Evolutionary conservation across 2,113 vertebrate genomes (phyloP).

Genomic region (Dicentrarchus labrax): DNA sequence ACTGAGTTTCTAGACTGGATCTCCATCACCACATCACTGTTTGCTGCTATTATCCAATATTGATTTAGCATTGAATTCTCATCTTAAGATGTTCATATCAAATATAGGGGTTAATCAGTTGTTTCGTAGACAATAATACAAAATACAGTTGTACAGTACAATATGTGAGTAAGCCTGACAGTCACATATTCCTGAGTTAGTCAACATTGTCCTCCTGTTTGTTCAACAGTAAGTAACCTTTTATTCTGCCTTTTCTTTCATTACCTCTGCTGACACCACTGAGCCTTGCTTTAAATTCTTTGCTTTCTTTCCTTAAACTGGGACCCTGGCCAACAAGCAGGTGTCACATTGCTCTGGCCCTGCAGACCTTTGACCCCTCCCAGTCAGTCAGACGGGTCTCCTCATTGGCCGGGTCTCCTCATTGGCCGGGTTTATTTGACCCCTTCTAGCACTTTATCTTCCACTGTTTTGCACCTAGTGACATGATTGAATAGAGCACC

Average conservation of each 20-base stretch:
- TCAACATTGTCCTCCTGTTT: conserved; percentile 10
- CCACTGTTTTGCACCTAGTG: conserved; percentile 16
- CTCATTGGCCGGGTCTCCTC: conserved; percentile 32
- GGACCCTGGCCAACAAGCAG: conserved; percentile 38
- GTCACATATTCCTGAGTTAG: neutral
- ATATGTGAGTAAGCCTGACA: neutral
- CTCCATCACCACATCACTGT: neutral
- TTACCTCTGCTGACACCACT: conserved; percentile 10
- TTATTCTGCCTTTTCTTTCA: neutral
- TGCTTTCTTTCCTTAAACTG: conserved; percentile 40
- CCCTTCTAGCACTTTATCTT: conserved; percentile 55
- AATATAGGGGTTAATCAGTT: no score
- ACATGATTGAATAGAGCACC: conserved; percentile 33
- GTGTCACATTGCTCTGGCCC: conserved; percentile 59
- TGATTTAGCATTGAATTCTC: neutral
- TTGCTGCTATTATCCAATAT: neutral
- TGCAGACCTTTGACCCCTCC: conserved; percentile 25
- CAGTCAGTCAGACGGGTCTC: conserved; percentile 49
- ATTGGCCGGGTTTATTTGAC: conserved; percentile 61
- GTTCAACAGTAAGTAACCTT: neutral
- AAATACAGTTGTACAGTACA: neutral
- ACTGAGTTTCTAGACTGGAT: neutral
- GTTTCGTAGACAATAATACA: neutral
- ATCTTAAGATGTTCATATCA: neutral
- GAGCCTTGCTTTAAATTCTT: conserved; percentile 8